Conservation (phyloP, 2,888 invertebrate species). For the Leptinotarsa rubiginosa region DNA sequence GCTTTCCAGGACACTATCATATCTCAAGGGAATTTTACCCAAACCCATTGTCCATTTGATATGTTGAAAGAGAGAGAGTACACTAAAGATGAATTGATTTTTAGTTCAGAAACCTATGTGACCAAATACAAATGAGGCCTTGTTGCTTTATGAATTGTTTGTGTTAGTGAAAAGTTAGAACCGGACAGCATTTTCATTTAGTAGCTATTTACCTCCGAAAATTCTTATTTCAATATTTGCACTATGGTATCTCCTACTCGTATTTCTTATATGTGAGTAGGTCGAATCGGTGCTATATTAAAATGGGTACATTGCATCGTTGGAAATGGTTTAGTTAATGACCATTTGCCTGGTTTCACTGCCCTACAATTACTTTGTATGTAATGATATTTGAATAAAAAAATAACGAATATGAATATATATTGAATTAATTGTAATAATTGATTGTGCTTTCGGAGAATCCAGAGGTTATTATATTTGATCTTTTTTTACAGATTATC, state of each 20-base stretch:
- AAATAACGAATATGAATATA: neutral
- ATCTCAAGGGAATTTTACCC: too few relatives aligned
- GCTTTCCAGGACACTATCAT: too few relatives aligned
- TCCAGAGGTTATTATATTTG: too few relatives aligned
- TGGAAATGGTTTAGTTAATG: slow-evolving; percentile 37
- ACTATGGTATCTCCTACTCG: slow-evolving; percentile 49
- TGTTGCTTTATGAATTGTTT: too few relatives aligned
- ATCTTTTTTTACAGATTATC: slow-evolving; percentile 74
- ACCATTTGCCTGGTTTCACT: slow-evolving; percentile 43
- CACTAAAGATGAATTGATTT: too few relatives aligned
- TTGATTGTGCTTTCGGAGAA: too few relatives aligned
- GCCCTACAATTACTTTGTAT: slow-evolving; percentile 32
- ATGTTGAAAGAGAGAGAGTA: too few relatives aligned
- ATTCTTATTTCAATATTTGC: slow-evolving; percentile 27
- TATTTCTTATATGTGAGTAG: slow-evolving; percentile 40
- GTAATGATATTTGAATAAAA: neutral
- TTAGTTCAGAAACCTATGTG: too few relatives aligned
- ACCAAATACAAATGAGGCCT: too few relatives aligned
- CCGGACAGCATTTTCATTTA: too few relatives aligned
- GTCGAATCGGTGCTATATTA: slow-evolving; percentile 48
- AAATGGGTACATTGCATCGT: slow-evolving; percentile 44
- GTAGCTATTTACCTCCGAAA: neutral
- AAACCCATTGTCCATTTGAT: too few relatives aligned
- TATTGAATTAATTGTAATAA: neutral
- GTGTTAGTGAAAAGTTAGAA: neutral